These are phyloP conservation scores for Oscheius sp. DNA, from an alignment of 2,888 invertebrate genomes.

Conservation along the genomic window DNA sequence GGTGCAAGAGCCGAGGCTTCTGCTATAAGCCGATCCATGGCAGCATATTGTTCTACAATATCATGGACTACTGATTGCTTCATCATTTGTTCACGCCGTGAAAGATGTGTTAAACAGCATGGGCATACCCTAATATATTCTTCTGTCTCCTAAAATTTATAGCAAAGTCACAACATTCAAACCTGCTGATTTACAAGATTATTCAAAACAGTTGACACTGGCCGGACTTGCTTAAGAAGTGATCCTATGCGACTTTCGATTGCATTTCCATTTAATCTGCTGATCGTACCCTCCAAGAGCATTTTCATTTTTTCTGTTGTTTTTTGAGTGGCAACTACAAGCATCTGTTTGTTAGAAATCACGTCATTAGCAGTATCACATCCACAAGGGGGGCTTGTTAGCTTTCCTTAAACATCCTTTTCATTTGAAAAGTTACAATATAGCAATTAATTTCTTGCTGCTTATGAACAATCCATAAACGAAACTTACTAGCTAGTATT, in stretches of 20 bases:
- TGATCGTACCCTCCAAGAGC: slow-evolving; percentile 48
- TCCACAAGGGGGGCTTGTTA: slow-evolving; percentile 77
- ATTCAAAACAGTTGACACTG: slow-evolving; percentile 6
- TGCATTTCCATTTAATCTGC: slow-evolving; percentile 44
- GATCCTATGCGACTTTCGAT: slow-evolving; percentile 77
- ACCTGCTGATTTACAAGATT: neutral
- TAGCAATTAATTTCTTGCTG: no score
- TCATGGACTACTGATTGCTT: slow-evolving; percentile 84
- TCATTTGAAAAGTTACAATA: no score
- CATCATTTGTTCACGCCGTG: slow-evolving; percentile 84
- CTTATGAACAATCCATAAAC: slow-evolving; percentile 31
- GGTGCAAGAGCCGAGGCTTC: slow-evolving; percentile 79
- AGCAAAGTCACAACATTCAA: slow-evolving; percentile 1
- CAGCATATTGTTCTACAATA: slow-evolving; percentile 85
- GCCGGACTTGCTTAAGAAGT: slow-evolving; percentile 73
- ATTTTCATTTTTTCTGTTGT: slow-evolving; percentile 53
- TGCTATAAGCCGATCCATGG: slow-evolving; percentile 83
- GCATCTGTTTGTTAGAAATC: slow-evolving; percentile 20
- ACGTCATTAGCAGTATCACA: slow-evolving; percentile 44
- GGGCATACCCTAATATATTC: slow-evolving; percentile 75
- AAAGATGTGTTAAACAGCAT: slow-evolving; percentile 79
- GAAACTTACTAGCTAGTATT: slow-evolving; percentile 64
- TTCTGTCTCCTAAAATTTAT: slow-evolving; percentile 79
- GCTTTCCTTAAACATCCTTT: slow-evolving; percentile 77
- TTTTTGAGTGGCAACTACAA: slow-evolving; percentile 46